phyloP scores from a whole-genome alignment of 2,113 vertebrate species.

The Pogona vitticeps region DNA sequence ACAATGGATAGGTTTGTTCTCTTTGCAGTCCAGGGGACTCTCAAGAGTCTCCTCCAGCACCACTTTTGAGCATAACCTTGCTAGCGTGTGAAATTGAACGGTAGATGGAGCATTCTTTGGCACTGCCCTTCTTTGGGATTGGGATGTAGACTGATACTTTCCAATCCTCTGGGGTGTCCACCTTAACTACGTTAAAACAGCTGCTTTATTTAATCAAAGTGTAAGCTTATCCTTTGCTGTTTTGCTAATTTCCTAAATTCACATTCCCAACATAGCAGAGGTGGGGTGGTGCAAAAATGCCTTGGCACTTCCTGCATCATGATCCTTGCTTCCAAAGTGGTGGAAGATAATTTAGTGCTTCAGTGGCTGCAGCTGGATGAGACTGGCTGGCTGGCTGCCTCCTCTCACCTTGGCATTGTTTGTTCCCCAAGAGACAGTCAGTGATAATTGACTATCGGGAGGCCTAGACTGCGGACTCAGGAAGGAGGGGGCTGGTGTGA shows the following conservation, averaged over 20 bases:
- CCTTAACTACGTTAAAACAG: too few species aligned
- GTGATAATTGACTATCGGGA: slow-evolving; percentile 6
- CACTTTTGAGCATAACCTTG: too few species aligned
- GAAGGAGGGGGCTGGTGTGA: background rate
- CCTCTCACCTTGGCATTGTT: background rate
- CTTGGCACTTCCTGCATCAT: background rate
- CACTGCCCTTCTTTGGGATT: too few species aligned
- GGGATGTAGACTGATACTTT: too few species aligned
- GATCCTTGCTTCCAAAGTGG: background rate
- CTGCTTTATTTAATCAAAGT: background rate
- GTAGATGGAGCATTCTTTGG: too few species aligned
- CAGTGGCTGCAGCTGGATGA: background rate
- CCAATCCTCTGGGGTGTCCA: background rate
- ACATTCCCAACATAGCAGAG: background rate
- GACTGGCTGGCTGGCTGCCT: background rate
- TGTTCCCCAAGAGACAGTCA: slow-evolving; percentile 2
- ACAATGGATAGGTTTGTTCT: too few species aligned
- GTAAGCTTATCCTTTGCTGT: background rate
- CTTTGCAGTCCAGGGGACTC: too few species aligned
- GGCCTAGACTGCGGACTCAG: background rate
- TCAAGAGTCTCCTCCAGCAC: too few species aligned
- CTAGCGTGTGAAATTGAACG: too few species aligned
- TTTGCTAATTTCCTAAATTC: background rate
- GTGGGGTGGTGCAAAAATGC: background rate
- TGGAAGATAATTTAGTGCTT: background rate